phyloP scores from a whole-genome alignment of 2,113 vertebrate genomes.

The Colossoma macropomum region DNA sequence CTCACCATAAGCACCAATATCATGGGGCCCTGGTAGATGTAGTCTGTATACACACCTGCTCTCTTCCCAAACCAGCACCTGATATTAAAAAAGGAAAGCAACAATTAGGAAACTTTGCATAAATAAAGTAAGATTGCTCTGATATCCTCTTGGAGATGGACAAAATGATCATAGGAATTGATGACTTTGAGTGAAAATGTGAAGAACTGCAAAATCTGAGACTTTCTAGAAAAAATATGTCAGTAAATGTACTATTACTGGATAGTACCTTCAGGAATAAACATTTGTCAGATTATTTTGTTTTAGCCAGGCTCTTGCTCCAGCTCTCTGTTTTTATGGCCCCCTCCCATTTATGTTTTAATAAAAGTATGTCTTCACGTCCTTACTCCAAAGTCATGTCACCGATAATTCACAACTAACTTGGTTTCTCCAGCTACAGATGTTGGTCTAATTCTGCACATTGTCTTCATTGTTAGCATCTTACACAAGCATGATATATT shows the following conservation, averaged over 20 bases:
- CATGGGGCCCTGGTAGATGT: conserved; percentile 98
- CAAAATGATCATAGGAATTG: background rate
- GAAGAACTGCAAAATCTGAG: too few species aligned
- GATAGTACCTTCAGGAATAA: background rate
- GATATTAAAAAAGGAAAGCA: conserved; percentile 43
- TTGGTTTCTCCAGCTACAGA: background rate
- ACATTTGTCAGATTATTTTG: background rate
- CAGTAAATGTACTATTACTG: background rate
- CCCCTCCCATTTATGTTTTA: background rate
- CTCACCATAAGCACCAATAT: conserved; percentile 97
- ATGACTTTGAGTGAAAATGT: too few species aligned
- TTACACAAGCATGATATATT: background rate
- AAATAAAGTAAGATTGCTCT: background rate
- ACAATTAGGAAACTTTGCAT: background rate
- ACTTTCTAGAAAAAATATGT: too few species aligned
- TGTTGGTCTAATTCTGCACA: background rate
- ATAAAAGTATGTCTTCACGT: background rate
- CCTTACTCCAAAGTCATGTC: background rate
- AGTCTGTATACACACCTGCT: conserved; percentile 92
- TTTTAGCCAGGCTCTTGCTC: too few species aligned
- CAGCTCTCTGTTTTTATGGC: too few species aligned
- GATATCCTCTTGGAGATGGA: background rate
- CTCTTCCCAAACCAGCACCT: conserved; percentile 99
- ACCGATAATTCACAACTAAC: background rate
- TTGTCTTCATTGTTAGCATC: background rate